Base-by-base conservation (phyloP, 2,888 invertebrate genomes). In the Sycophila texana region DNA sequence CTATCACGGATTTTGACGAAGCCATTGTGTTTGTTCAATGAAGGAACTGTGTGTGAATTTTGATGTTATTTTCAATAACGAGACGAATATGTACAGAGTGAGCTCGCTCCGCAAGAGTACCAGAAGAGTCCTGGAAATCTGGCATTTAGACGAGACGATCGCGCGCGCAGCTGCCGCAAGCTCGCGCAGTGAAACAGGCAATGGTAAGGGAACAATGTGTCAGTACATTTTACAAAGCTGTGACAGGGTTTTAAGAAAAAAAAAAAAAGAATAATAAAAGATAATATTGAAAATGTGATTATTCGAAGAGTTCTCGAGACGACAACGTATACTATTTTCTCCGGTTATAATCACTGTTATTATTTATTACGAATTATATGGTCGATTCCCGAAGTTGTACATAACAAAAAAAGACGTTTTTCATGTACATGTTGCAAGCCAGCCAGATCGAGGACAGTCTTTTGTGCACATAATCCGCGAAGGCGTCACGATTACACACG, bases 401-500 rank as follows among this genome's bases (percentile, higher is more conserved):
- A 81, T 72, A 75, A 57, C 72, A 61, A 74, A 65, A 16, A 39
- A 39, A 39, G 7, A 39, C 39, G 10, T 57, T 65, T 71, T 80
- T 77, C 51, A 55, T 77, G 58, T 74, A 76, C 73, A 72, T 71
- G 67, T 80, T 83, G 79, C 74, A 78, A 78, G 77, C 39, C 82
- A 82, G 82, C 80, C 74, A 71, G 76, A 80, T 74, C 22, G 55
- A 61, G 61, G 71, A 78, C 79, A 51, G 51, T 75, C 68, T 73
- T 57, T 76, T 61, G 58, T 57, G 57, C 61, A 61, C 67, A 55
- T 55, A 20, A 74, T 77, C 74, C 66, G 74, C 72, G 82, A 82
- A 76, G 83, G 83, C 83, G 84, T 84, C 84, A 84, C 85, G 86
- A 83, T 83, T 72, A 20, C 65, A 68, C 30, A 70, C 55, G 63